Base-by-base conservation (phyloP, 2,797 vertebrate genomes). In the Sebastes diaconus region DNA sequence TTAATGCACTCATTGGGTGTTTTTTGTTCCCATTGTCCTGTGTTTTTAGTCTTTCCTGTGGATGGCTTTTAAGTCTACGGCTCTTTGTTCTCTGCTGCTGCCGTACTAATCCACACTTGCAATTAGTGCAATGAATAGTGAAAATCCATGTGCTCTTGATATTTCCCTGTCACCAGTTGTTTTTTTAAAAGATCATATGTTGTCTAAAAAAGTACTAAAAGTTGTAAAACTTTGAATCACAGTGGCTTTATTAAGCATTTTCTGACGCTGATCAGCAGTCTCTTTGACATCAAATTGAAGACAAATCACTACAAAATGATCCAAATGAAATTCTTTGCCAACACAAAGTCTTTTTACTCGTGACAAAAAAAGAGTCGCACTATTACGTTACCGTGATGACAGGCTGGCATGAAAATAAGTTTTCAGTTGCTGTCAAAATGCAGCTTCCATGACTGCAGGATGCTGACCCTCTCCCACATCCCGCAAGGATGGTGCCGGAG, bases 381-480 rank as follows among this genome's bases (percentile, higher is more conserved):
- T 67, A 14, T 27, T n/a, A 27, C 32, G 20, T 76, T 50, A 52
- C 67, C 69, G 16, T 73, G 14, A 42, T 36, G 50, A 42, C 68
- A 68, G 34, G 8, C 50, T 32, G 29, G 29, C 50, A 67, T 68
- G 66, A 75, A 68, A 83, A 68, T n/a, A 29, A 42, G 24, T 54
- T 80, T 77, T 79, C 71, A 68, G 30, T 34, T 39, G 84, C 60
- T 73, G 75, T 79, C 67, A 81, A 69, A 76, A 52, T 74, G 59
- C 16, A 52, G 80, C 72, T 59, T 75, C 25, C 8, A n/a, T 61
- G 25, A 14, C 73, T 57, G 57, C 68, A 65, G 25, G 61, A 57
- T 50, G 67, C 6, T 87, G 84, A 88, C 85, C 90, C 81, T 79
- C 77, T 90, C 55, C 13, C 34, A 63, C 84, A 55, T 83, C 80